Base-by-base conservation (phyloP, 2,113 vertebrate species). In the Nothocercus nigrocapillus region DNA sequence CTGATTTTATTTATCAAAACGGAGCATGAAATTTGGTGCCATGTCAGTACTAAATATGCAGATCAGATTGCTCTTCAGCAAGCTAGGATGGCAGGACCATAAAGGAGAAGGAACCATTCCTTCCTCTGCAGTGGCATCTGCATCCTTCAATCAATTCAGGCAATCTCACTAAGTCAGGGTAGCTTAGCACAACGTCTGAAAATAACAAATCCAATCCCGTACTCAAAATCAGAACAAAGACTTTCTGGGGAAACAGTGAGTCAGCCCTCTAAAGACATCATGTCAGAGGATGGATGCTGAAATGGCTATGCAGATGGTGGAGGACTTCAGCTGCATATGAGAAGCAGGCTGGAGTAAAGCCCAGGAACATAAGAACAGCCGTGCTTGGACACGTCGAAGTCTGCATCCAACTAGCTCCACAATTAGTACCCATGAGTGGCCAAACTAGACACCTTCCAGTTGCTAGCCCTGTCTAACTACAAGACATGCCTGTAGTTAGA, bases 1-100 rank as follows among this genome's bases (percentile, higher is more conserved):
- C 81, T 95, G 93, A 90, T 93, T 96, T 84, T 79, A 88, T 97
- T 97, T 97, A 80, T 94, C 72, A 85, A 95, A 97, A 86, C n/a
- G 56, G 80, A 0, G 5, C 89, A 93, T 95, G 94, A 92, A 85
- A 77, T 53, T 95, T 24, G 12, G 30, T 80, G 77, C 76, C 69
- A 93, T 89, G 88, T 73, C 74, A 47, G 62, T 82, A 34, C 18
- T 90, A 92, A 80, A 74, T 84, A 91, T 94, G 93, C 94, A 95
- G 63, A 89, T 87, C 79, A 78, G 73, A 66, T 68, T 85, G 82
- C 89, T 87, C 76, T 62, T 82, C 28, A 1, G 67, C 75, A 79
- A 66, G 53, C 44, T 68, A 51, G n/a, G 75, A 44, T 28, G 61
- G 70, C 59, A n/a, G 40, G 32, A 47, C 77, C 30, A 47, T 47